Conservation (phyloP, 2,113 vertebrate genomes). For the Chelonoidis abingdonii region DNA sequence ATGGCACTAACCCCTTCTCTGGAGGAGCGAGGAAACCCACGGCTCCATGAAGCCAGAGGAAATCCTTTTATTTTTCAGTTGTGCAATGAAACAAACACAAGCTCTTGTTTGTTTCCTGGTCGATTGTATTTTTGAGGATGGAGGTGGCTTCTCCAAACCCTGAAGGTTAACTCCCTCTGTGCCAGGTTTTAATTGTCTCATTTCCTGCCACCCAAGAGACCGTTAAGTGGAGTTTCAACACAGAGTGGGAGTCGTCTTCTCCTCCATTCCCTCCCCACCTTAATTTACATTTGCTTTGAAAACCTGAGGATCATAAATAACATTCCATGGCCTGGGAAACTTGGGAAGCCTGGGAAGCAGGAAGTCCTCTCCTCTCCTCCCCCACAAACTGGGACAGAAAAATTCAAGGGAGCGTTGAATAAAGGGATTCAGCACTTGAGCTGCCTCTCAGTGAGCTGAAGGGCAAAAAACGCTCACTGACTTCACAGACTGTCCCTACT, state of each 20-base stretch:
- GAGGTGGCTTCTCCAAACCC: slow-evolving; percentile 44
- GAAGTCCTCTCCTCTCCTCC: slow-evolving; percentile 3
- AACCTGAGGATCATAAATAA: slow-evolving; percentile 66
- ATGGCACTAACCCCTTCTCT: background rate
- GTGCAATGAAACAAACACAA: slow-evolving; percentile 77
- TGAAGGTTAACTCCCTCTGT: slow-evolving; percentile 68
- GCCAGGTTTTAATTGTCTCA: slow-evolving; percentile 37
- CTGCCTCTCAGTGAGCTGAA: background rate
- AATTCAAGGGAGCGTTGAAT: background rate
- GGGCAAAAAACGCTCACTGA: background rate
- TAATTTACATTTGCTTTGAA: slow-evolving; percentile 41
- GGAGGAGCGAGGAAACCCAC: background rate
- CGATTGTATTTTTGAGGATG: slow-evolving; percentile 70
- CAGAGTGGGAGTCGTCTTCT: background rate
- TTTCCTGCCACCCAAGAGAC: background rate
- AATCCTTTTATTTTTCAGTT: slow-evolving; percentile 83
- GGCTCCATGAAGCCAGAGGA: slow-evolving; percentile 64
- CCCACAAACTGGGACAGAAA: background rate
- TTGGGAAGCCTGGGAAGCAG: slow-evolving; percentile 59
- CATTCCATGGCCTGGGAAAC: slow-evolving; percentile 42
- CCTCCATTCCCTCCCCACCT: background rate
- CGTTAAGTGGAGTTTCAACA: background rate
- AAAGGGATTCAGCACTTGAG: background rate
- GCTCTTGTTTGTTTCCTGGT: slow-evolving; percentile 85
- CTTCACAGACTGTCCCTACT: background rate